These are phyloP conservation scores for Pipistrellus kuhlii DNA, from an alignment of 2,797 vertebrate genomes.

Conservation along the genomic window DNA sequence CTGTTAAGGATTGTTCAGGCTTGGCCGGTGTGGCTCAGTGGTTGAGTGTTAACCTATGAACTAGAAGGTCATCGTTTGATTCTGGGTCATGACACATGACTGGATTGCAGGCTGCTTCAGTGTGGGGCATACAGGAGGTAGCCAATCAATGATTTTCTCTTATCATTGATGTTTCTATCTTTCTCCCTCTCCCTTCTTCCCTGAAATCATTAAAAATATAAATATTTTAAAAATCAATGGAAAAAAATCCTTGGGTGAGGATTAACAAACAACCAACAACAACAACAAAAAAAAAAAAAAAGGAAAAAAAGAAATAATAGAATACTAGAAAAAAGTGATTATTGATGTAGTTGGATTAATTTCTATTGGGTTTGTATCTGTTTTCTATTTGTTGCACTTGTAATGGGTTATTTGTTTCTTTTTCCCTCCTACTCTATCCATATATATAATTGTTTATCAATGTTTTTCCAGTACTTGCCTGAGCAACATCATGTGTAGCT, in stretches of 20 bases:
- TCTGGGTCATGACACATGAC: not conserved
- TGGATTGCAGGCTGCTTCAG: too few relatives aligned
- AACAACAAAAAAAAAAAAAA: too few relatives aligned
- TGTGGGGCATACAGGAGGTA: not conserved
- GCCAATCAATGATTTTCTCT: too few relatives aligned
- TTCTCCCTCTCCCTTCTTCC: too few relatives aligned
- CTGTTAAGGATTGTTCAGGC: too few relatives aligned
- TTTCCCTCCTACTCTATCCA: not conserved
- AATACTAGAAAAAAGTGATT: not conserved
- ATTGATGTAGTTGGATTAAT: not conserved
- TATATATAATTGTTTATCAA: not conserved
- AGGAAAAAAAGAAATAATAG: not conserved
- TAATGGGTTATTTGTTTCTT: not conserved
- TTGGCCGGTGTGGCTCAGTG: not conserved
- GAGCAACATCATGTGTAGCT: not conserved
- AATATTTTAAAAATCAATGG: too few relatives aligned
- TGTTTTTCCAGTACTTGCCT: not conserved
- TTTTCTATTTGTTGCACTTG: not conserved
- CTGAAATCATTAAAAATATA: too few relatives aligned
- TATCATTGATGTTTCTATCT: too few relatives aligned
- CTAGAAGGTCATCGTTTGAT: not conserved
- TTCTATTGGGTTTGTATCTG: not conserved
- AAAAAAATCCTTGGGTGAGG: too few relatives aligned
- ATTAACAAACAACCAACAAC: too few relatives aligned
- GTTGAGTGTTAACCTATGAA: not conserved